Base-by-base conservation (phyloP, 2,113 vertebrate species). In the Semicossyphus pulcher region DNA sequence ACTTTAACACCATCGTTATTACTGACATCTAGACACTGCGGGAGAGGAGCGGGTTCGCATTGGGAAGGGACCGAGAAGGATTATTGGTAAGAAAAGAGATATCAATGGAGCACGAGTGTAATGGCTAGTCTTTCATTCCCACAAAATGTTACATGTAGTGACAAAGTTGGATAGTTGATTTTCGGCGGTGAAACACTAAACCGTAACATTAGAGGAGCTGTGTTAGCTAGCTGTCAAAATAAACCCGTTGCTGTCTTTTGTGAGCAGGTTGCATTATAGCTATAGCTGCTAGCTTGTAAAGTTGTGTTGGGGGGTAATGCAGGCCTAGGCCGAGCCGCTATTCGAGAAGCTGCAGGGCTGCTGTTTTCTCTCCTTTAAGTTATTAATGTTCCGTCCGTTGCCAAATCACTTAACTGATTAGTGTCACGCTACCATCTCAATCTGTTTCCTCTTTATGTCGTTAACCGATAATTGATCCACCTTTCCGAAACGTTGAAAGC, bases 21-120 rank as follows among this genome's bases (percentile, higher is more conserved):
- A 70, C 69, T 83, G 63, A 78, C 81, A 73, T 78, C 81, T 69
- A 88, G 58, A 85, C 69, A 89, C 77, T 63, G 75, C 84, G 57
- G 86, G 78, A 90, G 83, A 89, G 92, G 93, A 92, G 93, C 91
- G 93, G 90, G 90, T 93, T 95, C 91, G 92, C 90, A 80, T 88
- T 83, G 91, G 92, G 88, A 89, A 94, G 90, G 93, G 89, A 93
- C 90, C 80, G 92, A 90, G 94, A 95, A 94, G 92, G 92, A 92
- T 93, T 95, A 94, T 95, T 94, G 94, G 94, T 95, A 93, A 95
- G 94, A 81, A 77, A 67, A 59, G 61, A 39, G 60, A 78, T 86
- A 89, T 91, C 89, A 91, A 85, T 91, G 89, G 72, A 79, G 85
- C 88, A 89, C 85, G 81, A 86, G 73, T 88, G 67, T 36, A 68